Base-by-base conservation (phyloP, 2,888 invertebrate genomes). In the Geophilus truncorum region DNA sequence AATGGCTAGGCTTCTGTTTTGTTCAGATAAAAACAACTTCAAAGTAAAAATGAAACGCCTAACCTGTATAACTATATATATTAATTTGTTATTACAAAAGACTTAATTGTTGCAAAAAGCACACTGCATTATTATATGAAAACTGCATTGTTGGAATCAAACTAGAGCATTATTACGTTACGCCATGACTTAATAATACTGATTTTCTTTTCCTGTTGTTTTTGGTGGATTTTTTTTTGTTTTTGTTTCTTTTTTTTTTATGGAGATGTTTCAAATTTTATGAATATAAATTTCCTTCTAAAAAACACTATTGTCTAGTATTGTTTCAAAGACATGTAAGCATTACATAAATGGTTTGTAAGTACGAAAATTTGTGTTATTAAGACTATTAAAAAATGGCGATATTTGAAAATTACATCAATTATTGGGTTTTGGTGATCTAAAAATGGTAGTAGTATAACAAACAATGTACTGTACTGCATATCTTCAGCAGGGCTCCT, bases 91-190 rank as follows among this genome's bases (percentile, higher is more conserved):
- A 21, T 57, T 62, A 62, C 62, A 62, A 62, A 62, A 62, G 62
- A 62, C 45, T 45, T 45, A 45, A 62, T 62, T 62, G 62, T 62
- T 62, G 62, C 62, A 62, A 62, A 57, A 23, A 62, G 62, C 62
- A 62, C 62, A 62, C 62, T 62, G 62, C 62, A 25, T 62, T 62
- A 62, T 23, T 62, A 62, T 62, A 62, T 62, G 62, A 62, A 62
- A 62, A 62, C 62, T 62, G 62, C 62, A 25, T 62, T 62, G 62
- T 62, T 62, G 62, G 62, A 62, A 62, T 62, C 62, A 62, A 62
- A 62, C 62, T 62, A 62, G 62, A 62, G 62, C 62, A 62, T 25
- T 62, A 62, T 62, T 62, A 62, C 9, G 9, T 25, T 62, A 62
- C 62, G 62, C 62, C 62, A 62, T 62, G 62, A 62, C 25, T 62